Base-by-base conservation (phyloP, 1,140 invertebrate genomes). In the Apis dorsata region DNA sequence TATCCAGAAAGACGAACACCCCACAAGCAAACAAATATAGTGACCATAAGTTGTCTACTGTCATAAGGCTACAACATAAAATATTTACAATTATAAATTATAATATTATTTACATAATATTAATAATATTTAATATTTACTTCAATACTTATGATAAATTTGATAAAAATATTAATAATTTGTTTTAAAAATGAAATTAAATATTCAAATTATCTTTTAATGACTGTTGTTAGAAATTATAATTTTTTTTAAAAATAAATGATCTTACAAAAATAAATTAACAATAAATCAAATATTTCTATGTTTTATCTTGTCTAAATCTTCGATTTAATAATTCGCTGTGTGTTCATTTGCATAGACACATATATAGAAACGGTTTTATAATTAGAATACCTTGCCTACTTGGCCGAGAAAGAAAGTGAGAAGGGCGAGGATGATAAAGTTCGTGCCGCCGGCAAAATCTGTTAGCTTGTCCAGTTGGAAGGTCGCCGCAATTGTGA, bases 381-480 rank as follows among this genome's bases (percentile, higher is more conserved):
- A 85, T 65, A 57, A 77, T 88, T 72, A 75, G 76, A 69, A 59
- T 28, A 96, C 95, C 94, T 96, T 97, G 68, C 95, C 94, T 73
- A 96, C 96, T 95, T 98, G 96, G 28, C 97, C 97, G 15, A 98
- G 94, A 88, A 97, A 96, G 93, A 98, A 98, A 10, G 98, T 98
- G 10, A 98, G 93, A 72, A 98, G 91, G 19, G 98, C 97, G 77
- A 98, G 95, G 63, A 98, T 97, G 82, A 98, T 97, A 92, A 99
- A 98, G 94, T 98, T 98, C 68, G 97, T 96, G 78, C 98, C 98
- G 12, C 98, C 97, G 79, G 98, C 98, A 94, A 99, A 98, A 93
- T 98, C 98, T 1, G 97, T 98, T 21, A 99, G 93, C 95, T 98
- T 98, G 90, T 98, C 98, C 94, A 97, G 96, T 93, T 98, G 97